phyloP scores from a whole-genome alignment of 2,113 vertebrate species.

The Pimephales promelas region DNA sequence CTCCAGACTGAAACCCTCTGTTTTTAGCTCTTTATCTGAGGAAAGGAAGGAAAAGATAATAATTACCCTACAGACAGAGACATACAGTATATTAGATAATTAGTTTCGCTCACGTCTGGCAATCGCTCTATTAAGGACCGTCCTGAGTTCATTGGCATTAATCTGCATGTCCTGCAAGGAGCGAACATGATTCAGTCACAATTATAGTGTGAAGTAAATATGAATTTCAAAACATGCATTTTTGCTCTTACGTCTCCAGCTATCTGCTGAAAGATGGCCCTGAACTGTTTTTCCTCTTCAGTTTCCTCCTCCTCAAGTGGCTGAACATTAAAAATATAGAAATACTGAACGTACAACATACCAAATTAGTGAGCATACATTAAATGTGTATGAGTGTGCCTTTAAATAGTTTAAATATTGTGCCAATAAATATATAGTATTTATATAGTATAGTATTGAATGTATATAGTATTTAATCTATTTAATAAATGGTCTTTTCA shows the following conservation, averaged over 20 bases:
- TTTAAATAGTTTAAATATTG: neutral
- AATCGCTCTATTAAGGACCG: conserved; percentile 85
- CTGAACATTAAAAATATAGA: conserved; percentile 59
- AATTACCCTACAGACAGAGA: neutral
- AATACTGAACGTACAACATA: neutral
- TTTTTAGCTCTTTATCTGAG: conserved; percentile 85
- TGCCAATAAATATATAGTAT: too few relatives aligned
- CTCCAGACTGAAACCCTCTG: conserved; percentile 89
- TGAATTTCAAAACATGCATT: neutral
- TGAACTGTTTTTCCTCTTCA: conserved; percentile 88
- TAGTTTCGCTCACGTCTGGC: conserved; percentile 83
- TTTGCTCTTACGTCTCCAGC: conserved; percentile 86
- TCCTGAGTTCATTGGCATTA: conserved; percentile 91
- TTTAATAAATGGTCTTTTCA: too few relatives aligned
- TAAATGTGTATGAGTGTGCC: neutral
- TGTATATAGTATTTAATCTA: too few relatives aligned
- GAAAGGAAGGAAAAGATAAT: neutral
- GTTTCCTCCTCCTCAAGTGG: conserved; percentile 70
- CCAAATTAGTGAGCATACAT: neutral
- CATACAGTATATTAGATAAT: neutral
- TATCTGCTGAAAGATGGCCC: conserved; percentile 88
- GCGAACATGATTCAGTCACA: conserved; percentile 1
- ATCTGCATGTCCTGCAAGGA: conserved; percentile 92
- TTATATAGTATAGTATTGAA: too few relatives aligned
- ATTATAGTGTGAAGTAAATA: neutral